Percentiles rank a stretch among this genome's conserved stretches.
phyloP scores from a whole-genome alignment of 2,888 invertebrate species.

The Choreutis nemorana region DNA sequence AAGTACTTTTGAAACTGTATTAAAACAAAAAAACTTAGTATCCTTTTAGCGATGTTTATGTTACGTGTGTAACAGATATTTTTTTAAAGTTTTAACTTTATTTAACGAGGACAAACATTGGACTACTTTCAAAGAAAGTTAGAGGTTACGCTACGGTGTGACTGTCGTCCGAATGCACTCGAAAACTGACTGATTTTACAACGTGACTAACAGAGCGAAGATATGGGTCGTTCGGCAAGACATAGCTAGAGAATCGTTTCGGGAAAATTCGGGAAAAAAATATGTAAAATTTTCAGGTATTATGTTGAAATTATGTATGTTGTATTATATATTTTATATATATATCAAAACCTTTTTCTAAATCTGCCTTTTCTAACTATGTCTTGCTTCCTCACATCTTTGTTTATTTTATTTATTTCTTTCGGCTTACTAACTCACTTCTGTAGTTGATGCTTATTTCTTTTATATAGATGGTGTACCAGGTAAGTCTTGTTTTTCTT shows the following conservation, averaged over 20 bases:
- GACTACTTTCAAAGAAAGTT: too few species aligned
- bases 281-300: too few species aligned
- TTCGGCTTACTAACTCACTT: too few species aligned
- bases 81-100: too few species aligned
- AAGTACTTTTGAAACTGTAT: too few species aligned
- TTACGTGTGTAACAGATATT: too few species aligned
- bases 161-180: conserved; percentile 12
- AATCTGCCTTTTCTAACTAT: conserved; percentile 51
- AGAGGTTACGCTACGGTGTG: conserved; percentile 37
- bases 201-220: conserved; percentile 52
- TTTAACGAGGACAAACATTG: too few species aligned
- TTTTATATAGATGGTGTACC: too few species aligned
- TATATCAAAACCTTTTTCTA: conserved; percentile 24
- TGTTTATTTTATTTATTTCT: conserved; percentile 13
- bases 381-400: conserved; percentile 59
- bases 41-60: too few species aligned
- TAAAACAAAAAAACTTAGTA: too few species aligned
- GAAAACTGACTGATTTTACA: conserved; percentile 10
- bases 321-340: conserved; percentile 22
- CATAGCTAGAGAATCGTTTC: conserved; percentile 32
- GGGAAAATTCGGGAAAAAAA: conserved; percentile 27
- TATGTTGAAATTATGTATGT: conserved; percentile 14
- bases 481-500: too few species aligned
- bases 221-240: conserved; percentile 63
- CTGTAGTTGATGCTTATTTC: too few species aligned